Base-by-base conservation (phyloP, 2,888 invertebrate species). In the Ichneumoninae sp. region DNA sequence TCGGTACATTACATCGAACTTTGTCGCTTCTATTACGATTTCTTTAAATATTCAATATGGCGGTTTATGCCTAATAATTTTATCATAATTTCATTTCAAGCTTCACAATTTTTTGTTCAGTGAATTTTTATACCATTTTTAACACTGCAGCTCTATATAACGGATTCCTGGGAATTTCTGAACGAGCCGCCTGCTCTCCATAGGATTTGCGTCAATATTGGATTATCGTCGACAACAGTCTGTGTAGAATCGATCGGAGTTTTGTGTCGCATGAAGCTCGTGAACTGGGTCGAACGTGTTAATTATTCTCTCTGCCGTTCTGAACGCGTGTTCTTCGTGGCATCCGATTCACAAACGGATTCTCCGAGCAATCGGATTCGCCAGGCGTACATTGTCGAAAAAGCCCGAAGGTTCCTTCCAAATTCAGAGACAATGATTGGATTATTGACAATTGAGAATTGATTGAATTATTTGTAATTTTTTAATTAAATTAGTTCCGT, bases 241-340 rank as follows among this genome's bases (percentile, higher is more conserved):
- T 30, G 13, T 33, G 30, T 33, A 30, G 62, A 62, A 62, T 62
- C 62, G n/a, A 30, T 62, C 33, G 33, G 16, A n/a, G n/a, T 16
- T 33, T 30, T 30, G 62, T 62, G 30, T 33, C 33, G 33, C 26
- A 62, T 22, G 40, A 40, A 30, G 19, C 65, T 65, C 30, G 54
- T 72, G 10, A 80, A 72, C 65, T 57, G 71, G 72, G 71, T 66
- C 71, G 52, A 26, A 65, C 26, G 65, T 54, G 40, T 52, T 72
- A 36, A 80, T 66, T 57, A 81, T 81, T 75, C 75, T 69, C 26
- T 40, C 13, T 69, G 78, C 33, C 77, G 44, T 3, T 19, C 6
- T 1, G 66, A 0, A 40, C 10, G 26, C 13, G 44, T 36, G 44
- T 26, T 54, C 16, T 7, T 33, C 30, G 62, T 62, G n/a, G 33